Evolutionary conservation across 1,140 invertebrate genomes (phyloP).

Genomic region (Saxidomus purpurata): DNA sequence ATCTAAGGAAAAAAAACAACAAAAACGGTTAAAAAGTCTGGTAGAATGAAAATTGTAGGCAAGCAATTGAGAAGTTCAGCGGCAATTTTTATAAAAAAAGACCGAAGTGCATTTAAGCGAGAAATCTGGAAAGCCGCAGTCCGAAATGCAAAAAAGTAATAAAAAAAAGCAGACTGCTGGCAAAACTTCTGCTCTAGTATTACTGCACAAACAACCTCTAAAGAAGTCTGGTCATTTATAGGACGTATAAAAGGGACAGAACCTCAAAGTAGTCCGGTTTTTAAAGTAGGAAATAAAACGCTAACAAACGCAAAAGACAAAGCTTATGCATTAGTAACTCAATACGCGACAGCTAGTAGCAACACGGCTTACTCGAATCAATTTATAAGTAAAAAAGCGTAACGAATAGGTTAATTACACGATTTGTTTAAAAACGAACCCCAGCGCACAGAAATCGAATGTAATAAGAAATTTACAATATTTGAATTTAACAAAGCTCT

Average conservation of each 20-base stretch:
- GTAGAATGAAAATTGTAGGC: not conserved
- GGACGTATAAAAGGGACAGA: not conserved
- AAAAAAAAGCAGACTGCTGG: not conserved
- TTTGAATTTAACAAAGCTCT: conserved; percentile 2
- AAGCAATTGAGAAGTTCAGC: too few species aligned
- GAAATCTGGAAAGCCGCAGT: not conserved
- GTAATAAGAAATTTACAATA: not conserved
- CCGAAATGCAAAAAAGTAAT: not conserved
- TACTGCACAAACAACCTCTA: not conserved
- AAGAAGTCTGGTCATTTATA: not conserved
- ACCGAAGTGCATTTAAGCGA: not conserved
- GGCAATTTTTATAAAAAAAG: too few species aligned
- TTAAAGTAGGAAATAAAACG: too few species aligned
- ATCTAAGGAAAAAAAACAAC: not conserved
- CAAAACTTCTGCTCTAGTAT: not conserved
- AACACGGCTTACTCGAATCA: not conserved
- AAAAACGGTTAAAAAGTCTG: not conserved
- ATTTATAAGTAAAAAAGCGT: not conserved
- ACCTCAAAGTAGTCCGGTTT: not conserved
- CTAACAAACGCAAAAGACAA: not conserved
- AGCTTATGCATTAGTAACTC: not conserved
- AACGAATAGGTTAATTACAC: too few species aligned
- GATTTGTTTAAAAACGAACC: not conserved
- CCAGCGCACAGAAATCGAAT: not conserved
- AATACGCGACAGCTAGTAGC: not conserved